These are phyloP conservation scores for Vanacampus margaritifer DNA, from an alignment of 2,113 vertebrate genomes.

Conservation along the genomic window DNA sequence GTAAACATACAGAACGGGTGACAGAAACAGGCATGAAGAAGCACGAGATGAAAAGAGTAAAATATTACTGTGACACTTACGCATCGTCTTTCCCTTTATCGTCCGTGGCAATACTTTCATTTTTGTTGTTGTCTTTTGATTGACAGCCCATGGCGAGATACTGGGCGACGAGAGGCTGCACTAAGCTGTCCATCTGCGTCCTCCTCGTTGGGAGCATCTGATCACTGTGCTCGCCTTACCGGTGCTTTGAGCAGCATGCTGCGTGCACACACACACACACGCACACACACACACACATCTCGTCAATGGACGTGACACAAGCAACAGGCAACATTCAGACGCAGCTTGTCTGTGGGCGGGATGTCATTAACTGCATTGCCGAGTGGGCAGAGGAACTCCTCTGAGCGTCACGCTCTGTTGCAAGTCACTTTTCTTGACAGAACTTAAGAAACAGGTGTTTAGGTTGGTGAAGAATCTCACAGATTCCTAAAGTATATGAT, in stretches of 20 bases:
- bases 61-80: slow-evolving; percentile 53
- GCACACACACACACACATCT: slow-evolving; percentile 20
- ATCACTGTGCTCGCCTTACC: slow-evolving; percentile 50
- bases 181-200: slow-evolving; percentile 74
- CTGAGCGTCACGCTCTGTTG: slow-evolving; percentile 15
- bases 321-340: slow-evolving; percentile 42
- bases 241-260: slow-evolving; percentile 52
- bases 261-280: slow-evolving; percentile 44
- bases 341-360: slow-evolving; percentile 57
- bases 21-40: neutral
- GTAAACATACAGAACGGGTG: neutral
- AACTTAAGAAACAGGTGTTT: neutral
- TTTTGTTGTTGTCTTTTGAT: slow-evolving; percentile 58
- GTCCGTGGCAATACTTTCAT: slow-evolving; percentile 48
- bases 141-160: slow-evolving; percentile 74
- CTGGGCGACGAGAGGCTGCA: slow-evolving; percentile 73
- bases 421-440: slow-evolving; percentile 7
- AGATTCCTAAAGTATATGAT: neutral
- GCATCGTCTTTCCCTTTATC: slow-evolving; percentile 63
- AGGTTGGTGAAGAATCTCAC: neutral
- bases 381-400: slow-evolving; percentile 14
- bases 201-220: slow-evolving; percentile 63
- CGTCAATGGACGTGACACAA: slow-evolving; percentile 56
- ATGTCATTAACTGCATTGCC: slow-evolving; percentile 52
- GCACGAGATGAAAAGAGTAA: neutral